These are phyloP conservation scores for Podarcis siculus DNA, from an alignment of 2,797 vertebrate species.

Conservation along the genomic window DNA sequence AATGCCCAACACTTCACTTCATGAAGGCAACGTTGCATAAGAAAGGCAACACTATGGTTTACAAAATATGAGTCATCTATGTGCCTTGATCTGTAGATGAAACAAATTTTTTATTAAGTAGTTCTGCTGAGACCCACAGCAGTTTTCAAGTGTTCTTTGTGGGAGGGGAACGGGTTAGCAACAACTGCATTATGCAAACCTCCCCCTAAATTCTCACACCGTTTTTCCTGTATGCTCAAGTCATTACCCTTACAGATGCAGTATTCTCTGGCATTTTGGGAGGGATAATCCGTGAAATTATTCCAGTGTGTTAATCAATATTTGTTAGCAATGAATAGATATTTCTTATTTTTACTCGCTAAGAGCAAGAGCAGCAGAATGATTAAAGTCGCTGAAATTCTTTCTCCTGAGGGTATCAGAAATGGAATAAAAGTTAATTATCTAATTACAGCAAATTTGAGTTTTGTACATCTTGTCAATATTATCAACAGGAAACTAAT, in stretches of 20 bases:
- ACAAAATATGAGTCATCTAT: too few species aligned
- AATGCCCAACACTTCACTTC: too few species aligned
- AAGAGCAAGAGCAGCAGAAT: background rate
- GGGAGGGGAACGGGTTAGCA: too few species aligned
- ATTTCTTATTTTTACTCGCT: background rate
- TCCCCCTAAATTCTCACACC: background rate
- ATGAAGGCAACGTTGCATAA: too few species aligned
- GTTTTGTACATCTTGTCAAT: background rate
- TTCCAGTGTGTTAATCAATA: background rate
- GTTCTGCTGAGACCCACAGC: too few species aligned
- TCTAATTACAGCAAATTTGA: background rate
- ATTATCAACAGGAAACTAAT: background rate
- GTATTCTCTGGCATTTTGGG: background rate
- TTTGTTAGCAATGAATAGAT: background rate
- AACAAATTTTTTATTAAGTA: too few species aligned
- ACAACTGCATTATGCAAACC: background rate
- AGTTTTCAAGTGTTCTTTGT: too few species aligned
- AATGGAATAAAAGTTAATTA: background rate
- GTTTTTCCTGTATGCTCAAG: background rate
- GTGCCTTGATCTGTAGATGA: too few species aligned
- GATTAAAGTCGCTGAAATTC: background rate
- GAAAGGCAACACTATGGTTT: too few species aligned
- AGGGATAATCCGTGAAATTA: background rate
- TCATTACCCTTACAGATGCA: background rate
- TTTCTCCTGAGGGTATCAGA: background rate